phyloP scores from a whole-genome alignment of 2,888 invertebrate species.

The Masnerella sp. region DNA sequence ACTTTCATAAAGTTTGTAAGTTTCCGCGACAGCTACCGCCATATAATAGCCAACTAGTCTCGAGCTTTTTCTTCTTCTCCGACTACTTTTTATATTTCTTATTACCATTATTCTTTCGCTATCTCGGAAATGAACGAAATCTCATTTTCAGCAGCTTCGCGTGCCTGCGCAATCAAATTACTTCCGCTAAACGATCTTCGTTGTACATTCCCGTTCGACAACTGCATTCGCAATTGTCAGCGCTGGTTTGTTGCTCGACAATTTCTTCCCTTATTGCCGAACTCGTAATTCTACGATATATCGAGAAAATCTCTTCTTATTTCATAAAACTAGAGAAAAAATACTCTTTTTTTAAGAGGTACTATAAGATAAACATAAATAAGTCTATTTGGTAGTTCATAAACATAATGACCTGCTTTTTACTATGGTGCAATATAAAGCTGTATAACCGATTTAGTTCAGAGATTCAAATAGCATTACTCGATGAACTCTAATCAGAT shows the following conservation, averaged over 20 bases:
- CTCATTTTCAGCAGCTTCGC: conserved; percentile 46
- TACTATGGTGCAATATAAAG: too few relatives aligned
- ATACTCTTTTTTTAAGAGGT: too few relatives aligned
- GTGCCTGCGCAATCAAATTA: conserved; percentile 41
- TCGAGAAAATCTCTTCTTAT: too few relatives aligned
- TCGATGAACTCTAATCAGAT: not conserved
- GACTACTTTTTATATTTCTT: conserved; percentile 40
- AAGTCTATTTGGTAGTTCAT: too few relatives aligned
- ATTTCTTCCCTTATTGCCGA: too few relatives aligned
- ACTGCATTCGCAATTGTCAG: conserved; percentile 18
- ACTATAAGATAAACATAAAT: too few relatives aligned
- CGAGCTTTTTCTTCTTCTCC: conserved; percentile 48
- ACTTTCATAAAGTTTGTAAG: conserved; percentile 73
- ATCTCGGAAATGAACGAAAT: conserved; percentile 36
- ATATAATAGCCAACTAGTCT: conserved; percentile 67
- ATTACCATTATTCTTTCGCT: conserved; percentile 46
- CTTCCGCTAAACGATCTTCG: conserved; percentile 33
- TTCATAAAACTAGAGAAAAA: too few relatives aligned
- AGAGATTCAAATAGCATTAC: not conserved
- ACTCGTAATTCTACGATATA: too few relatives aligned
- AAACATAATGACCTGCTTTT: too few relatives aligned
- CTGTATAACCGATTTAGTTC: too few relatives aligned
- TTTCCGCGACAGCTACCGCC: conserved; percentile 69
- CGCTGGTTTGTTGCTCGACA: too few relatives aligned
- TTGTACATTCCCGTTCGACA: conserved; percentile 33